Base-by-base conservation (phyloP, 2,113 vertebrate species). In the Cephalopholis sonnerati region DNA sequence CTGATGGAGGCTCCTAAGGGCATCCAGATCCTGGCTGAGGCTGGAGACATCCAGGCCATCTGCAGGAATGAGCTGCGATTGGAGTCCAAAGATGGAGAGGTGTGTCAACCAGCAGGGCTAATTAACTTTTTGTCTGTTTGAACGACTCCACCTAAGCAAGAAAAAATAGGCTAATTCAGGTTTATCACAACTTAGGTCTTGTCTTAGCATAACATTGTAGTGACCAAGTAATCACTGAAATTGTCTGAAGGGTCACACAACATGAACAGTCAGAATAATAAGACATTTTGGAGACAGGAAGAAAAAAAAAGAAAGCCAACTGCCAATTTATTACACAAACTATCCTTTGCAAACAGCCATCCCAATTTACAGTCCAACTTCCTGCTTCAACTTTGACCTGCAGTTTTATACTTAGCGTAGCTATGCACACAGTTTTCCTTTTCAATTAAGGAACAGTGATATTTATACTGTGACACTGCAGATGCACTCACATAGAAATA, bases 1-100 rank as follows among this genome's bases (percentile, higher is more conserved):
- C 94, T 97, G 82, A 98, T 99, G 98, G 98, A 99, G 89, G 98
- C 98, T 57, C 98, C 98, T 0, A 99, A 98, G 91, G 98, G 98
- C 57, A 96, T 99, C 11, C 96, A 98, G 94, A 98, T 99, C 83
- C 96, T 98, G 64, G 98, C 98, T 1, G 98, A 99, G 93, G 98
- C 98, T 0, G 98, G 98, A 63, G 97, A 98, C 91, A 95, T 99
- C 89, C 97, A 98, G 91, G 98, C 97, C 84, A 97, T 96, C 0
- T 99, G 98, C 95, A 96, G 97, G 93, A 98, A 96, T 25, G 98
- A 99, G 94, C 96, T 99, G 89, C 96, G 96, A 53, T 96, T 99
- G 96, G 98, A 99, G 94, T 99, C 98, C 92, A 98, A 98, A 96
- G 98, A 99, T 0, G 98, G 98, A 95, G 98, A 98, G 97, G 98